phyloP scores from a whole-genome alignment of 2,888 invertebrate species.

The Platynereis dumerilii region DNA sequence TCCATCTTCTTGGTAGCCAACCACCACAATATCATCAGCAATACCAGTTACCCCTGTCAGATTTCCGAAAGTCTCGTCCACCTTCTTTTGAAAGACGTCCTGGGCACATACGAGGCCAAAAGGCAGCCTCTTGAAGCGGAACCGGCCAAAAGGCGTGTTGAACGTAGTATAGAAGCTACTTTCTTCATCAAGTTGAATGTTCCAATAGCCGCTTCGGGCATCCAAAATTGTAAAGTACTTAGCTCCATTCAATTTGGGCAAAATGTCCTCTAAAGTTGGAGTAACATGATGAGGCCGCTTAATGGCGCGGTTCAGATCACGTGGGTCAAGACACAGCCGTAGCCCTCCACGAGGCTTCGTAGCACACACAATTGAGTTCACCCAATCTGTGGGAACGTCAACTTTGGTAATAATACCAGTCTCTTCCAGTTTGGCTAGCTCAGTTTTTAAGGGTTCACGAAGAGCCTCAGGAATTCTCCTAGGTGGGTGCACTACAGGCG shows the following conservation, averaged over 20 bases:
- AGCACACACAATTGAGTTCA: not conserved
- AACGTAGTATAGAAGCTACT: not conserved
- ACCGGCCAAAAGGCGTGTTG: constrained; percentile 3
- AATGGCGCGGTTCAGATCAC: not conserved
- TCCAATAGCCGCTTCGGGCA: constrained; percentile 6
- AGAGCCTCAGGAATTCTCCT: not conserved
- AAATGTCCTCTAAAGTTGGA: not conserved
- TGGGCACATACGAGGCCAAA: not conserved
- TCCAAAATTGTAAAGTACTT: not conserved
- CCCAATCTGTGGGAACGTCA: constrained; percentile 8
- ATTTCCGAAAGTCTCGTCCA: not conserved
- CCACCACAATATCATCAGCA: not conserved
- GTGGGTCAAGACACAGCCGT: constrained; percentile 6
- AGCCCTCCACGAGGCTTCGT: not conserved
- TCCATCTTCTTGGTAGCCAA: not conserved
- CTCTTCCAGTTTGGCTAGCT: not conserved
- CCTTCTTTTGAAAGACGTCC: not conserved
- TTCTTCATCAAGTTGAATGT: not conserved
- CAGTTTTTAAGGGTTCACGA: not conserved
- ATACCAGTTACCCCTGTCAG: not conserved
- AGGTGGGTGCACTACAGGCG: not conserved
- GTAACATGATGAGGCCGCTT: not conserved
- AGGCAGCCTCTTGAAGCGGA: not conserved
- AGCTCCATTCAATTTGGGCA: not conserved
- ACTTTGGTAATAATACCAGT: not conserved